phyloP scores from a whole-genome alignment of 2,113 vertebrate species.

The Atrichornis clamosus region DNA sequence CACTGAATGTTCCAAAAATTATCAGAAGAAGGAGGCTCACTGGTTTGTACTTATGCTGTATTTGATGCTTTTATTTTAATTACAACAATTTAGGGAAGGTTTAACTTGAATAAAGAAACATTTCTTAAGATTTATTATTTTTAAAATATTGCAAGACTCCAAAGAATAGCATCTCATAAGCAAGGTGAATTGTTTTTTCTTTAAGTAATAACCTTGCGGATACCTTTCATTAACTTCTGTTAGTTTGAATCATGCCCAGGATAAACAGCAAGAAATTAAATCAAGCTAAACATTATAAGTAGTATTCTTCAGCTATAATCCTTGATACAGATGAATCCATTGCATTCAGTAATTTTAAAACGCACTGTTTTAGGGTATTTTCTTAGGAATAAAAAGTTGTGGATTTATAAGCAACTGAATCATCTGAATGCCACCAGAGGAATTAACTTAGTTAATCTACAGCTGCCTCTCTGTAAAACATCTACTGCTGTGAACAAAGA shows the following conservation, averaged over 20 bases:
- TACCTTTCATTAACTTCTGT: neutral
- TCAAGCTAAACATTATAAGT: neutral
- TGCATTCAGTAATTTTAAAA: neutral
- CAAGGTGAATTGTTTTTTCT: neutral
- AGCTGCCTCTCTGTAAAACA: neutral
- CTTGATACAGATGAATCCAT: neutral
- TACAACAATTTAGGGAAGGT: neutral
- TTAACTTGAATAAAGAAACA: neutral
- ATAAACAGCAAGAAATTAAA: neutral
- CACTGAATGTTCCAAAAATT: neutral
- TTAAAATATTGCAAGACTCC: neutral
- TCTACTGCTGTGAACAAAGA: neutral
- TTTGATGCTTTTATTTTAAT: neutral
- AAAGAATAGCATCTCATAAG: neutral
- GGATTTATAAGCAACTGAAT: neutral
- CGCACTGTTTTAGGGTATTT: neutral
- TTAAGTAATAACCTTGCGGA: neutral
- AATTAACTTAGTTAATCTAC: neutral
- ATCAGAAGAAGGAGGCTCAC: fast-evolving
- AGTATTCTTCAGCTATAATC: neutral
- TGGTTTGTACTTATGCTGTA: neutral
- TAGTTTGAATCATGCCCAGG: neutral
- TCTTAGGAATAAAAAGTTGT: neutral
- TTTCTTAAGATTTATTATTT: neutral
- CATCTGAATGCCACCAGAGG: neutral